These are phyloP conservation scores for Lophius piscatorius DNA, from an alignment of 2,113 vertebrate species.

Conservation along the genomic window DNA sequence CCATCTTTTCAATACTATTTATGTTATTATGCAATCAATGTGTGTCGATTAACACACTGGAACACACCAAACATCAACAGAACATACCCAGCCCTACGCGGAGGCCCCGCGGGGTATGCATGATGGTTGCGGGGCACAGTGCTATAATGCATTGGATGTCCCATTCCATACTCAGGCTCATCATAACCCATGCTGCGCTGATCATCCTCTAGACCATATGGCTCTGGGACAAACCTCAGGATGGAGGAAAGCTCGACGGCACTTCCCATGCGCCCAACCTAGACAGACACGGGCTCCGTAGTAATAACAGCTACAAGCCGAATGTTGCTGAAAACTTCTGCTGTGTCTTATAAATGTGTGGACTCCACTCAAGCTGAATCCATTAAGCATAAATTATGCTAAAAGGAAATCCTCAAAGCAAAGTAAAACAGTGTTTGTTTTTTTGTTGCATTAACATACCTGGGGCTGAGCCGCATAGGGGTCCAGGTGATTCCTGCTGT, in stretches of 20 bases:
- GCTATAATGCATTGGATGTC: conserved; percentile 85
- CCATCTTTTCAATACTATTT: no score
- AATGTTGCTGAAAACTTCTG: not conserved
- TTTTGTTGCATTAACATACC: conserved; percentile 52
- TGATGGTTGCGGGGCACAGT: conserved; percentile 84
- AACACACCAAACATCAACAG: not conserved
- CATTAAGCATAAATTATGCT: no score
- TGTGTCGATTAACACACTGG: no score
- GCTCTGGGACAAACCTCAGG: conserved; percentile 88
- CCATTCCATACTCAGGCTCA: conserved; percentile 90
- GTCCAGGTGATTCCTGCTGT: conserved; percentile 87
- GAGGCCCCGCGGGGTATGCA: conserved; percentile 79
- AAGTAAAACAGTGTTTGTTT: no score
- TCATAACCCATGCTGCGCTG: conserved; percentile 93
- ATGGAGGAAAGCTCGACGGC: conserved; percentile 85
- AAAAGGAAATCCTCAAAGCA: no score
- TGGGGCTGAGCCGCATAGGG: conserved; percentile 92
- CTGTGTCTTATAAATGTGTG: not conserved
- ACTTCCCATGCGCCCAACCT: conserved; percentile 90
- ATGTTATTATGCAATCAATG: no score
- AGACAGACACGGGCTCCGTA: conserved; percentile 9
- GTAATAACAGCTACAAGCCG: not conserved
- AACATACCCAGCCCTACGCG: conserved; percentile 87
- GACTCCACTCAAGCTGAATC: not conserved
- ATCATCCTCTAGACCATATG: conserved; percentile 92